phyloP scores from a whole-genome alignment of 2,113 vertebrate species.

The Camelus bactrianus region DNA sequence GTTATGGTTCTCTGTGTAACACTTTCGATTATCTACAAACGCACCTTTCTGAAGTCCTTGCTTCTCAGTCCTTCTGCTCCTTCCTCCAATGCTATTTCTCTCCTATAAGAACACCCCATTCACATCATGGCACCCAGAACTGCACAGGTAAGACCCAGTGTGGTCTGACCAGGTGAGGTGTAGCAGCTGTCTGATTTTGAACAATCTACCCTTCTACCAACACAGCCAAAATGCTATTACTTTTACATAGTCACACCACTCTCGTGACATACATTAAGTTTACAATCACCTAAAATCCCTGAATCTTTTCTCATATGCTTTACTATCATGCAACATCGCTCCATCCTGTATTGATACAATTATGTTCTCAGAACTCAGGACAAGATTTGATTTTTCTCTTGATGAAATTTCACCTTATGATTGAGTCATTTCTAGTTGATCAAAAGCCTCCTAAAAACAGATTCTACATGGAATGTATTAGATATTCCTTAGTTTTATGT shows the following conservation, averaged over 20 bases:
- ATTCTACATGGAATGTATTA: background rate
- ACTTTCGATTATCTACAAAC: background rate
- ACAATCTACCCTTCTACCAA: background rate
- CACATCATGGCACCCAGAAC: background rate
- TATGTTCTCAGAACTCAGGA: background rate
- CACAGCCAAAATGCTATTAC: background rate
- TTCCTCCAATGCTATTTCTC: background rate
- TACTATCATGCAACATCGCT: background rate
- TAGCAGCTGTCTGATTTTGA: background rate
- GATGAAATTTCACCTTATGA: background rate
- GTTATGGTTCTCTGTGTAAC: background rate
- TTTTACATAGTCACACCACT: background rate
- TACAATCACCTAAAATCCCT: background rate
- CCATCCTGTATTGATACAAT: background rate
- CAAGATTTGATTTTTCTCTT: background rate
- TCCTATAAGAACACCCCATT: background rate
- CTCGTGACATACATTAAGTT: background rate
- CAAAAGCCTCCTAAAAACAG: conserved; percentile 7
- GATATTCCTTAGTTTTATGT: background rate
- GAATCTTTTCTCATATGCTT: background rate
- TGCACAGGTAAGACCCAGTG: background rate
- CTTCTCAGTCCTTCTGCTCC: background rate
- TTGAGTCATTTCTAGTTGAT: background rate
- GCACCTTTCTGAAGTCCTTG: background rate
- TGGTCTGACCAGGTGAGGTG: background rate